Percentiles rank a stretch among this genome's conserved stretches.
phyloP scores from a whole-genome alignment of 2,113 vertebrate species.

The Elephantulus edwardii region DNA sequence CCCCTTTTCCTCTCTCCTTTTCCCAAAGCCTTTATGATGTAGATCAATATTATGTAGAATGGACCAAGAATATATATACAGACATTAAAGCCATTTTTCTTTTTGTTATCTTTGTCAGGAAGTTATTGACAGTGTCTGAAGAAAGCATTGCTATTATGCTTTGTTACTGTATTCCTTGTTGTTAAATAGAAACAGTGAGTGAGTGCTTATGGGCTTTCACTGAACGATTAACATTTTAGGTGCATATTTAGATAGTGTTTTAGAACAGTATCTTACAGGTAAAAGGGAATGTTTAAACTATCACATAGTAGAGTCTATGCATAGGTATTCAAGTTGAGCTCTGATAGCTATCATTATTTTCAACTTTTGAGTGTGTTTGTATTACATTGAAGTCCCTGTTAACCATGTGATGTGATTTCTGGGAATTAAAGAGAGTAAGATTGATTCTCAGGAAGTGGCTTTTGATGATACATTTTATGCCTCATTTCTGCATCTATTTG shows the following conservation, averaged over 20 bases:
- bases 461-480: background rate
- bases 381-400: background rate
- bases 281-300: constrained; percentile 31
- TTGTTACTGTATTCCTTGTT: constrained; percentile 31
- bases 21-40: constrained; percentile 27
- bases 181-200: background rate
- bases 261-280: background rate
- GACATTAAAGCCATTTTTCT: constrained; percentile 35
- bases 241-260: background rate
- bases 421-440: background rate
- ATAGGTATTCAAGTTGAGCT: background rate
- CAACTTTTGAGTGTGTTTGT: constrained; percentile 17
- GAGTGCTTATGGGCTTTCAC: background rate
- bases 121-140: constrained; percentile 45
- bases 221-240: background rate
- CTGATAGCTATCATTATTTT: background rate
- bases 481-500: constrained; percentile 7
- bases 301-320: background rate
- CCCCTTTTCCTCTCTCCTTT: background rate
- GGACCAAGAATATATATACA: constrained; percentile 24
- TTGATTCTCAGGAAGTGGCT: background rate
- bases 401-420: constrained; percentile 7
- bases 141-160: background rate
- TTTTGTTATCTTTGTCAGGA: constrained; percentile 39
- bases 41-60: constrained; percentile 62